These are phyloP conservation scores for Lithophane ornitopus DNA, from an alignment of 2,888 invertebrate species.

Conservation along the genomic window DNA sequence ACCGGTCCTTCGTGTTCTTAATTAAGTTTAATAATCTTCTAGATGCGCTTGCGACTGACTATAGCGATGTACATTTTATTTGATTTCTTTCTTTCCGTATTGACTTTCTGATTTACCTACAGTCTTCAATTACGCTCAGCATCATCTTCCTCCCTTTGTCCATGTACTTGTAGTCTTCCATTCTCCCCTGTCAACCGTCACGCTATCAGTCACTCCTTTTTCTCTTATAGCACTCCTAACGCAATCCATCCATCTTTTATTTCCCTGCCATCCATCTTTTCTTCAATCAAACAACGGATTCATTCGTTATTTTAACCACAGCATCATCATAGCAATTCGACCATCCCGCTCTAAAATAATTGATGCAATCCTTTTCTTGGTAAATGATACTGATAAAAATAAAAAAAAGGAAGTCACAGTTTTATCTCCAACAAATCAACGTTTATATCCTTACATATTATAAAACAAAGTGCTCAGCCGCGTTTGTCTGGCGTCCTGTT, in stretches of 20 bases:
- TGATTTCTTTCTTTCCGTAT: not conserved
- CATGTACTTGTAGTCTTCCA: not conserved
- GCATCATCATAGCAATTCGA: not conserved
- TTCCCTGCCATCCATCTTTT: not conserved
- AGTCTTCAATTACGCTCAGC: not conserved
- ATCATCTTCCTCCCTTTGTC: not conserved
- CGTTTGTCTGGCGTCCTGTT: no score
- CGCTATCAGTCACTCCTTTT: not conserved
- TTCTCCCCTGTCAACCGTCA: not conserved
- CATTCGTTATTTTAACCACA: not conserved
- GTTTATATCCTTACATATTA: no score
- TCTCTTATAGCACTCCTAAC: not conserved
- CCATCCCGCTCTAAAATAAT: not conserved
- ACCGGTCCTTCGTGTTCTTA: constrained; percentile 22
- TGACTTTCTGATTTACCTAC: not conserved
- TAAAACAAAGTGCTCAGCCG: no score
- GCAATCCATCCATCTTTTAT: not conserved
- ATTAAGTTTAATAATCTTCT: not conserved
- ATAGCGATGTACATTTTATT: not conserved
- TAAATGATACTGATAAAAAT: constrained; percentile 8
- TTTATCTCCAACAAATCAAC: not conserved
- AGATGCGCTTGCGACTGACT: not conserved
- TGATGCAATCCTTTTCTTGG: not conserved
- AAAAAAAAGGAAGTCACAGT: not conserved
- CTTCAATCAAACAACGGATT: not conserved